Conservation (phyloP, 2,888 invertebrate genomes). For the Heliothis peltigera region DNA sequence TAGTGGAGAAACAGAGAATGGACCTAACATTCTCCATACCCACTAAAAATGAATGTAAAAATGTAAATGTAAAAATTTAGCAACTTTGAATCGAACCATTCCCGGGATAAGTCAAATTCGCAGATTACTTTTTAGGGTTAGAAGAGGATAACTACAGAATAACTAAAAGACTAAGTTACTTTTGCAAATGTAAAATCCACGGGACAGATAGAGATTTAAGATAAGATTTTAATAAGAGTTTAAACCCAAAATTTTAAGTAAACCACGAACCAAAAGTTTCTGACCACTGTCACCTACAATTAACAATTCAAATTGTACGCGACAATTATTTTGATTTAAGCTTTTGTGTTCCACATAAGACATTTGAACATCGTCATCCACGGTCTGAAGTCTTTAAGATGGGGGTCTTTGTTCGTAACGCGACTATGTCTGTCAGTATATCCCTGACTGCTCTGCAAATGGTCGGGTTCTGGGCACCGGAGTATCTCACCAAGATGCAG, state of each 20-base stretch:
- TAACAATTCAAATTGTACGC: slow-evolving; percentile 59
- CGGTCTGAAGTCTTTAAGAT: slow-evolving; percentile 59
- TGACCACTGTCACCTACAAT: slow-evolving; percentile 63
- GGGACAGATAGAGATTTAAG: too few species aligned
- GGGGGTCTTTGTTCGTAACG: slow-evolving; percentile 75
- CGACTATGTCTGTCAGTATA: slow-evolving; percentile 72
- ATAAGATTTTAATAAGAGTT: too few species aligned
- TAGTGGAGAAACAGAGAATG: too few species aligned
- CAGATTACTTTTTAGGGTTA: too few species aligned
- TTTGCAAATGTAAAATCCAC: too few species aligned
- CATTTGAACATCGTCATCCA: slow-evolving; percentile 15
- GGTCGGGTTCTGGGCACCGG: slow-evolving; percentile 82
- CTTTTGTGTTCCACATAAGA: slow-evolving; percentile 16
- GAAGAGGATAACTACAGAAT: too few species aligned
- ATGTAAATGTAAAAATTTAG: too few species aligned
- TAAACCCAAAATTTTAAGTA: not conserved
- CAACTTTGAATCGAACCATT: too few species aligned
- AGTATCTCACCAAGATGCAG: slow-evolving; percentile 53
- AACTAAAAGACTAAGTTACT: too few species aligned
- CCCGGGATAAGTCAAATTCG: too few species aligned
- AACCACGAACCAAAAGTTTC: slow-evolving; percentile 56
- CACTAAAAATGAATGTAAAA: too few species aligned
- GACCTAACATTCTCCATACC: too few species aligned
- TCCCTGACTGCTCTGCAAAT: slow-evolving; percentile 76
- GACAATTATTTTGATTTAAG: slow-evolving; percentile 59